A percentile compares a stretch with the other conserved stretches of the same genome.
Evolutionary conservation across 2,888 invertebrate species (phyloP).

Genomic region (Eumacrocentrus americanus): DNA sequence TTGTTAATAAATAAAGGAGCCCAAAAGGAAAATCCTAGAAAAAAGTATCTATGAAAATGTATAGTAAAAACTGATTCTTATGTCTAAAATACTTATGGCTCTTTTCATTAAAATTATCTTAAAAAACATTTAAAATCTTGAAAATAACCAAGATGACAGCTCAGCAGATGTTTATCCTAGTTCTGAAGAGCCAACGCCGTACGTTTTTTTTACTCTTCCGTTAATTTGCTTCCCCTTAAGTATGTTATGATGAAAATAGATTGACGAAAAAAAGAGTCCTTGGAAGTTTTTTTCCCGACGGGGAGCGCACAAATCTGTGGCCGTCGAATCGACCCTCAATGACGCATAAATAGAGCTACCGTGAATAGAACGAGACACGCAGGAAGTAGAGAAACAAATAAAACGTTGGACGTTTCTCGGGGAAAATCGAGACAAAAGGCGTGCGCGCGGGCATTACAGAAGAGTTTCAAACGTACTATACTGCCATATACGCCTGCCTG

Average conservation of each 20-base stretch:
- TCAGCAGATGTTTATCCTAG: background rate
- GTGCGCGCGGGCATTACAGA: no score
- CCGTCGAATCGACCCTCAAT: conserved; percentile 5
- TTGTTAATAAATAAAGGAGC: no score
- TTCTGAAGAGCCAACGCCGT: background rate
- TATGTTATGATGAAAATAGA: conserved; percentile 6
- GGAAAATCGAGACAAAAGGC: conserved; percentile 2
- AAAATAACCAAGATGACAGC: no score
- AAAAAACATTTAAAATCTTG: no score
- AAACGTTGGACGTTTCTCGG: conserved; percentile 4
- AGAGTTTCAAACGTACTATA: no score
- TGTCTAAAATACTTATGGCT: no score
- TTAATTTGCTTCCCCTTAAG: background rate
- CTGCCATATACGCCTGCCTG: no score
- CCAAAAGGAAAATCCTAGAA: no score
- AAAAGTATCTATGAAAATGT: no score
- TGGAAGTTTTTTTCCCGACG: background rate
- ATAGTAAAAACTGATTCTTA: no score
- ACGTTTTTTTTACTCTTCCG: background rate
- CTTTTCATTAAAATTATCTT: no score
- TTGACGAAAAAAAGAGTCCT: background rate
- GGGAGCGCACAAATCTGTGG: background rate
- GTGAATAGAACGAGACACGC: background rate
- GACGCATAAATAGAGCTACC: conserved; percentile 4
- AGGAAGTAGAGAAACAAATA: conserved; percentile 1